These are phyloP conservation scores for Eurystomus glaucurus DNA, from an alignment of 2,797 vertebrate genomes.

Conservation along the genomic window DNA sequence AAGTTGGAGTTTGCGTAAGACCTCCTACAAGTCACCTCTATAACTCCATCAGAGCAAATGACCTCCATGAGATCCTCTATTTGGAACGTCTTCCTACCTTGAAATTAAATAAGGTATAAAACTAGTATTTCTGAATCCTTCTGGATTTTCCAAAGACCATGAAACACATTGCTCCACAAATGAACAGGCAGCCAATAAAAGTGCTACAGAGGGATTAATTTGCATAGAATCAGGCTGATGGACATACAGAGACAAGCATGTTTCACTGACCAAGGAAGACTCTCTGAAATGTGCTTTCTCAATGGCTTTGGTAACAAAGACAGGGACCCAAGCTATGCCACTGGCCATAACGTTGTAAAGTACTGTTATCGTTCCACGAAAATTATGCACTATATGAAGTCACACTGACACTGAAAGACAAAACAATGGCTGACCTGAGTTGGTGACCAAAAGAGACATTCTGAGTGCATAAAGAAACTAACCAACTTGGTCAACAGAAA, in stretches of 20 bases:
- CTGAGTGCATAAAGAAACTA: accelerated
- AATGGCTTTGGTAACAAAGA: not conserved
- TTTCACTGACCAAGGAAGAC: too few relatives aligned
- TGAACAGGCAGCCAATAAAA: not conserved
- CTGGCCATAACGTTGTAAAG: not conserved
- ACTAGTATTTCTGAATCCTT: not conserved
- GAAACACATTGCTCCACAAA: not conserved
- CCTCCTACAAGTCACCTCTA: not conserved
- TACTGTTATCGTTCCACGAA: not conserved
- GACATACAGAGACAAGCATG: not conserved
- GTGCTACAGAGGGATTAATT: not conserved
- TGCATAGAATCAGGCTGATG: not conserved
- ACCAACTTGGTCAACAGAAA: accelerated
- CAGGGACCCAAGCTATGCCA: not conserved
- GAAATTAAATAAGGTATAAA: not conserved
- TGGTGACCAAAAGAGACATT: not conserved
- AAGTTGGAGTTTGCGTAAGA: not conserved
- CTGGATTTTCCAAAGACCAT: not conserved
- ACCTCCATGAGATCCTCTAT: not conserved
- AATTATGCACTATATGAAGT: not conserved
- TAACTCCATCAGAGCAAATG: accelerated
- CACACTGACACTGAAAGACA: not conserved
- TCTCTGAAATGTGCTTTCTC: not conserved
- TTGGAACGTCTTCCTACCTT: not conserved
- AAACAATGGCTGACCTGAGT: not conserved